Base-by-base conservation (phyloP, 2,888 invertebrate species). In the Ophion ellenae region DNA sequence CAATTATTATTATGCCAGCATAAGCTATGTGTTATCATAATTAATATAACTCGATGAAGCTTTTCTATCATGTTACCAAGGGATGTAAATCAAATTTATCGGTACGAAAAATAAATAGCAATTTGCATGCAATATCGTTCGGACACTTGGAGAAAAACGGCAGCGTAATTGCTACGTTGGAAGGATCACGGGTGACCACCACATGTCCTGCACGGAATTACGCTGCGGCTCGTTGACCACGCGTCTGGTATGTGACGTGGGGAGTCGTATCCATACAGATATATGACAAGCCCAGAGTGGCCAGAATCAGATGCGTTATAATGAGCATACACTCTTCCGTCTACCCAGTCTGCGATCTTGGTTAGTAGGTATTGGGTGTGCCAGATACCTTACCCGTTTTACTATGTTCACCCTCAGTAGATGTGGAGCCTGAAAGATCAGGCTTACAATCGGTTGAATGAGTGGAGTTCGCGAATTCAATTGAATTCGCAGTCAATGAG, bases 191-290 rank as follows among this genome's bases (percentile, higher is more conserved):
- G 69, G 32, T 53, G 28, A 57, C 45, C 17, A 61, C 45, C 63
- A 63, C 61, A 75, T 45, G 28, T 9, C 74, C 24, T 75, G 24
- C 45, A 63, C 40, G 45, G 61, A 75, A 45, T 75, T 74, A 61
- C 24, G 17, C 24, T 69, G 59, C 45, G 53, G 66, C 78, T 40
- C 45, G 77, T 78, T 67, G 77, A 69, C 67, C 67, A 59, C 24
- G 40, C 28, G 24, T 69, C 69, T 20, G 69, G 28, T 61, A 69
- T 78, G 69, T 78, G 69, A 61, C 69, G 28, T 69, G 28, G 70
- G 28, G 63, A 69, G 40, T 77, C 28, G 57, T 45, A 7, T 61
- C 45, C 36, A 28, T 47, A 61, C 28, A 45, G 24, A 57, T 69
- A 69, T 69, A 78, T 36, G 14, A 57, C 67, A 67, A 77, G 36